A percentile compares a stretch with the other conserved stretches of the same genome.
Evolutionary conservation across 2,113 vertebrate species (phyloP).

Genomic region (Lutjanus erythropterus): DNA sequence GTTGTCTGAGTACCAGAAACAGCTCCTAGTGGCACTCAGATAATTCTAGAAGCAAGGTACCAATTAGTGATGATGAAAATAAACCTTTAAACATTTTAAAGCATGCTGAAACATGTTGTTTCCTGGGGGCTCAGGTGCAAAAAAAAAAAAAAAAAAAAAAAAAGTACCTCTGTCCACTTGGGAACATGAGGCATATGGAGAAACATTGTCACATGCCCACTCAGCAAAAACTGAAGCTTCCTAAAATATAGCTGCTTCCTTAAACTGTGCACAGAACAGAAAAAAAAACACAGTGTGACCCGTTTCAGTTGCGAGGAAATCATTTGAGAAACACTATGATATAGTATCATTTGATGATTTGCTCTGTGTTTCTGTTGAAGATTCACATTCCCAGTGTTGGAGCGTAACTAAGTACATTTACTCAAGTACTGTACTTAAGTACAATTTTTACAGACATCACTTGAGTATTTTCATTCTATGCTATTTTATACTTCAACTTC

Average conservation of each 20-base stretch:
- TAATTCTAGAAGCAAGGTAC: conserved; percentile 4
- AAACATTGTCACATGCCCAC: conserved; percentile 32
- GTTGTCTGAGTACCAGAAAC: background rate
- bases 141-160: conserved; percentile 10
- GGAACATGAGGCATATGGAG: conserved; percentile 21
- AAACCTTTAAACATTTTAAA: conserved; percentile 11
- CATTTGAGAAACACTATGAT: background rate
- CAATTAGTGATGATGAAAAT: background rate
- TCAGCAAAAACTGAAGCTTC: conserved; percentile 54
- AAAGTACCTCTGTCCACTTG: conserved; percentile 17
- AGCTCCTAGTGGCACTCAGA: conserved; percentile 1
- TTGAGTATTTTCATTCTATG: too few species aligned
- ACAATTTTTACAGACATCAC: too few species aligned
- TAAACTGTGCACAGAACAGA: conserved; percentile 10
- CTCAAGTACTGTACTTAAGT: too few species aligned
- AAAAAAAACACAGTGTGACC: conserved; percentile 31
- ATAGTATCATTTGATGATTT: background rate
- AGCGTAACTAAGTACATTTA: too few species aligned
- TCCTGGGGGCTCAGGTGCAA: conserved; percentile 35
- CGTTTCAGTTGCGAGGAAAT: conserved; percentile 37
- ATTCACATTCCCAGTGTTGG: too few species aligned
- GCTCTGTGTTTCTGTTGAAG: background rate
- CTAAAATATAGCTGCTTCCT: conserved; percentile 14
- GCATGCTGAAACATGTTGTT: conserved; percentile 11
- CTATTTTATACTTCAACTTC: too few species aligned